Percentiles rank a stretch among this genome's conserved stretches.
These are phyloP conservation scores for Dilophus febrilis DNA, from an alignment of 2,888 invertebrate species.

Conservation along the genomic window DNA sequence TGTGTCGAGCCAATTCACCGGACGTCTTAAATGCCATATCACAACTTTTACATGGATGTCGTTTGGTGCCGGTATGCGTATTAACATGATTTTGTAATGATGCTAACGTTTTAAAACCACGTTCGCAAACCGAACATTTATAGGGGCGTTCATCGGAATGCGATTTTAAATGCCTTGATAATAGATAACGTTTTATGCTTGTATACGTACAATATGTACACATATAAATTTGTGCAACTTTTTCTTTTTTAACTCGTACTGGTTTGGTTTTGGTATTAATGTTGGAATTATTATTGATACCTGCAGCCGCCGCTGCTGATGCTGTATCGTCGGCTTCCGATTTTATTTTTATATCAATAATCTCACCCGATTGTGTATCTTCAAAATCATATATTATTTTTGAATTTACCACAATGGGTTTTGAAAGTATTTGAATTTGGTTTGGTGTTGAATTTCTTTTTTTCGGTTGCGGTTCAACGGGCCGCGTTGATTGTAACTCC, in stretches of 20 bases:
- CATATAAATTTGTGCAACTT: constrained; percentile 38
- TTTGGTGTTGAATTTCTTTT: too few relatives aligned
- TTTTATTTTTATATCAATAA: constrained; percentile 34
- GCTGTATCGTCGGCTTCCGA: constrained; percentile 37
- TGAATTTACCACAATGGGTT: too few relatives aligned
- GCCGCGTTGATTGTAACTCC: constrained; percentile 10
- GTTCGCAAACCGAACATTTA: constrained; percentile 83
- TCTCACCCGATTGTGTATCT: constrained; percentile 30
- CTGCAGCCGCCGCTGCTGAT: constrained; percentile 23
- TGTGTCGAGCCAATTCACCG: constrained; percentile 87
- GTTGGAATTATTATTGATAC: constrained; percentile 1
- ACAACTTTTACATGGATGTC: constrained; percentile 24
- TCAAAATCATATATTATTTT: constrained; percentile 21
- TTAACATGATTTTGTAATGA: constrained; percentile 91
- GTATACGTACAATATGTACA: constrained; percentile 87
- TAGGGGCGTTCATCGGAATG: constrained; percentile 90
- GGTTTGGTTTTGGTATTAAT: too few relatives aligned
- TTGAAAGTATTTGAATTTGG: too few relatives aligned
- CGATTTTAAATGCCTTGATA: constrained; percentile 86
- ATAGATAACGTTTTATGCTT: constrained; percentile 73
- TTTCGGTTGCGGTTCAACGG: too few relatives aligned
- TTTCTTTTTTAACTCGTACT: constrained; percentile 9
- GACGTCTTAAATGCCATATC: constrained; percentile 29
- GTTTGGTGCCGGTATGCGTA: constrained; percentile 85
- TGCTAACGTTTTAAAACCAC: constrained; percentile 85